A percentile compares a stretch with the other conserved stretches of the same genome.
Conservation (phyloP, 1,140 invertebrate genomes). For the Anastrepha obliqua region DNA sequence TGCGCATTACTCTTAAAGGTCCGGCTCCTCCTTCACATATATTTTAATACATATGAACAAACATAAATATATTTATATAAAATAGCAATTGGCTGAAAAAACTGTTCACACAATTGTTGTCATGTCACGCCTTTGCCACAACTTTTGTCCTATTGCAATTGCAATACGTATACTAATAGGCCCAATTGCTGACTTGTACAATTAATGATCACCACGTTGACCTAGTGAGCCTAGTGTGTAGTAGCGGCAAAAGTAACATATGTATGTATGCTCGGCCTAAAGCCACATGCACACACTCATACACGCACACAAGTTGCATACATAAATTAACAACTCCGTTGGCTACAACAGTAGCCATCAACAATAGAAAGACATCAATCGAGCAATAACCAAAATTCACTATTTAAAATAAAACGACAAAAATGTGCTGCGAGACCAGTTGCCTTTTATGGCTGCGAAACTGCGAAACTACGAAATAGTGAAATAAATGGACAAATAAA, state of each 20-base stretch:
- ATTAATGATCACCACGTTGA: conserved; percentile 48
- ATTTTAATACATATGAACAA: no score
- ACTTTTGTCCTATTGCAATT: conserved; percentile 30
- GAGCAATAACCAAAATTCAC: not conserved
- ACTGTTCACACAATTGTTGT: not conserved
- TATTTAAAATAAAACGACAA: not conserved
- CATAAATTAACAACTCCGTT: not conserved
- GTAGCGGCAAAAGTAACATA: conserved; percentile 37
- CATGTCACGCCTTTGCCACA: conserved; percentile 37
- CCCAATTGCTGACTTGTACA: conserved; percentile 46
- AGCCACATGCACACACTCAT: not conserved
- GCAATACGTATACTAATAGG: conserved; percentile 18
- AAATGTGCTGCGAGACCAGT: conserved; percentile 1
- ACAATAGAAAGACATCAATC: conserved; percentile 31
- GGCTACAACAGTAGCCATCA: conserved; percentile 47
- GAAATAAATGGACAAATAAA: not conserved
- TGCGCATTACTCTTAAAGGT: no score
- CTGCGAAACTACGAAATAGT: conserved; percentile 7
- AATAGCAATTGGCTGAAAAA: not conserved
- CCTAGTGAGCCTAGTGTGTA: conserved; percentile 36
- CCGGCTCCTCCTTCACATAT: no score
- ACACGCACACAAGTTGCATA: not conserved
- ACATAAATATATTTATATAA: no score
- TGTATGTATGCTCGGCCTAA: not conserved
- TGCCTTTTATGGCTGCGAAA: not conserved